Evolutionary conservation across 1,140 invertebrate species (phyloP).

Genomic region (Drosophila willistoni): DNA sequence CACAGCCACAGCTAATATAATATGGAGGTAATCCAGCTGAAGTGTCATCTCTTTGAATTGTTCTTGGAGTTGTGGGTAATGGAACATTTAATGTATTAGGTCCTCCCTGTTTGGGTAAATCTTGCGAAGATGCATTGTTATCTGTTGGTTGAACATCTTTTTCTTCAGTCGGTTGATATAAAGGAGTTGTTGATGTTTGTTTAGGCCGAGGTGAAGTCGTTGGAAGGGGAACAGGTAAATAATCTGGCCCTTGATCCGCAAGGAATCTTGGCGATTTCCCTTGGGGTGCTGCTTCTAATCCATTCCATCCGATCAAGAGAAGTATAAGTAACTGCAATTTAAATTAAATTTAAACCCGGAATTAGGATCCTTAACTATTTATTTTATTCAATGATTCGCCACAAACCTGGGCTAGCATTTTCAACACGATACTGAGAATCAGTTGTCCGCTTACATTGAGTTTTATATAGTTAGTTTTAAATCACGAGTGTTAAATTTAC

Average conservation of each 20-base stretch:
- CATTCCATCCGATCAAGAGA: not conserved
- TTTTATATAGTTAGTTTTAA: slow-evolving; percentile 13
- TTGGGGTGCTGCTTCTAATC: not conserved
- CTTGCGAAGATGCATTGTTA: no score
- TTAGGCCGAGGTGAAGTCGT: not conserved
- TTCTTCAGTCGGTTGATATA: no score
- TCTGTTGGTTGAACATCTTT: no score
- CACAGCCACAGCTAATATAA: no score
- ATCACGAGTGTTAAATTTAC: not conserved
- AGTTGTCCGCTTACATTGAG: not conserved
- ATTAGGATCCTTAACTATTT: not conserved
- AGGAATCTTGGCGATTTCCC: not conserved
- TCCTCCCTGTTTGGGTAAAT: no score
- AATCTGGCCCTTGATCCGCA: not conserved
- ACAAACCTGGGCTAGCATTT: slow-evolving; percentile 13
- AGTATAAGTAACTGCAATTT: not conserved
- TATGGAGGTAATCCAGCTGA: no score
- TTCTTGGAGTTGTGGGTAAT: no score
- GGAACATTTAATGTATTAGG: no score
- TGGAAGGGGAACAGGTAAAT: not conserved
- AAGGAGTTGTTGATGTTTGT: no score
- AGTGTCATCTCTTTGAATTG: no score
- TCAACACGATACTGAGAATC: slow-evolving; percentile 1
- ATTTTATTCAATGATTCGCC: not conserved
- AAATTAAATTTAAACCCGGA: not conserved